These are phyloP conservation scores for Leptonema lineaticorne DNA, from an alignment of 1,140 invertebrate genomes.

Conservation along the genomic window DNA sequence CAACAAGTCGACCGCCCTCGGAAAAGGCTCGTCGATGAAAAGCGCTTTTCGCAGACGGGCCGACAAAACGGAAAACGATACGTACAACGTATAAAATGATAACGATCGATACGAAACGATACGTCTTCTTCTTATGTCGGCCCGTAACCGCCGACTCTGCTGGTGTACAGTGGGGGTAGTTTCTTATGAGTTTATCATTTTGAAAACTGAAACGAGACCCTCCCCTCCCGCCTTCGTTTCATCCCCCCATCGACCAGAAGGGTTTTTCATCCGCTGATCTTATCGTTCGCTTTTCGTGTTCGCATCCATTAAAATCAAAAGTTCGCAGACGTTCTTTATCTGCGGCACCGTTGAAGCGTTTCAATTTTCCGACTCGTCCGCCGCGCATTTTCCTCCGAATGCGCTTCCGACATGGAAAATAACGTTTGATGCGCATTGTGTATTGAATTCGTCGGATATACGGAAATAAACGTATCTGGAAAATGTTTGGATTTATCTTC, in stretches of 20 bases:
- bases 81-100: no score
- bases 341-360: not conserved
- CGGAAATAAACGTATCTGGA: no score
- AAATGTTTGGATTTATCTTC: no score
- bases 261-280: not conserved
- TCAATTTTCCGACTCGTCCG: not conserved
- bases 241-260: no score
- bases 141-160: not conserved
- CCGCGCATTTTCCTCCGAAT: not conserved
- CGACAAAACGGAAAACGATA: no score
- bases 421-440: no score
- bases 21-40: no score
- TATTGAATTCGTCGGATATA: no score
- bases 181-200: not conserved
- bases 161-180: not conserved
- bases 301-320: not conserved
- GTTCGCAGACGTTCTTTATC: not conserved
- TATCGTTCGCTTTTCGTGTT: not conserved
- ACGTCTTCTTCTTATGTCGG: not conserved
- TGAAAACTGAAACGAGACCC: not conserved
- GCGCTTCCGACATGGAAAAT: no score
- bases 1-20: no score
- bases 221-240: not conserved
- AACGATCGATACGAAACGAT: no score
- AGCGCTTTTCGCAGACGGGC: no score